Percentiles rank a stretch among this genome's conserved stretches.
phyloP scores from a whole-genome alignment of 2,888 invertebrate species.

The Troides aeacus region DNA sequence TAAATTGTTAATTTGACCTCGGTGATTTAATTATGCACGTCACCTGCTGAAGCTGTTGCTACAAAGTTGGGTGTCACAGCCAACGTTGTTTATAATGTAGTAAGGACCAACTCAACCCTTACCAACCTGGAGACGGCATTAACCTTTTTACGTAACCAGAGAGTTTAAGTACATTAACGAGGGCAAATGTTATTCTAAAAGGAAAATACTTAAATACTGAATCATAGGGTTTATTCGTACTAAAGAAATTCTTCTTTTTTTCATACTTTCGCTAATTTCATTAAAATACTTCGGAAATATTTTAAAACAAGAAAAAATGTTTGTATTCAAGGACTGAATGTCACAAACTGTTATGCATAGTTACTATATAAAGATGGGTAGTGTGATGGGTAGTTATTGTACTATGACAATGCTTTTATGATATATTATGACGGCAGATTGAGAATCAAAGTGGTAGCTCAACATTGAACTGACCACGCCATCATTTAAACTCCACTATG shows the following conservation, averaged over 20 bases:
- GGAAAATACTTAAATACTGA: neutral
- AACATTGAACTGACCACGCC: no score
- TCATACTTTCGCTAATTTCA: neutral
- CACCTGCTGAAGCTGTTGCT: slow-evolving; percentile 62
- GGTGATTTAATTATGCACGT: slow-evolving; percentile 79
- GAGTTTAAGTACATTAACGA: slow-evolving; percentile 5
- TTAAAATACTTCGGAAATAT: neutral
- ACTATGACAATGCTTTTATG: no score
- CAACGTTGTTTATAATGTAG: slow-evolving; percentile 78
- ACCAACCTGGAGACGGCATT: slow-evolving; percentile 11
- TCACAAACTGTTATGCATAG: no score
- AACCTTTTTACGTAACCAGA: slow-evolving; percentile 19
- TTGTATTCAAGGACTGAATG: no score
- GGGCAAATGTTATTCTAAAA: neutral
- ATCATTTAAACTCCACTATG: no score
- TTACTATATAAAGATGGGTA: no score
- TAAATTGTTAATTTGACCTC: slow-evolving; percentile 75
- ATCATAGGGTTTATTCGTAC: neutral
- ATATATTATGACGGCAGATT: no score
- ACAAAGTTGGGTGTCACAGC: slow-evolving; percentile 71
- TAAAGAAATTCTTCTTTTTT: neutral
- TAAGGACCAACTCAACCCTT: slow-evolving; percentile 44
- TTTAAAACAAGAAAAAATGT: no score
- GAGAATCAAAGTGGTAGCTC: no score
- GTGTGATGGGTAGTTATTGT: no score